Percentiles rank a stretch among this genome's conserved stretches.
These are phyloP conservation scores for Sebastes nivosus DNA, from an alignment of 2,797 vertebrate genomes.

Conservation along the genomic window DNA sequence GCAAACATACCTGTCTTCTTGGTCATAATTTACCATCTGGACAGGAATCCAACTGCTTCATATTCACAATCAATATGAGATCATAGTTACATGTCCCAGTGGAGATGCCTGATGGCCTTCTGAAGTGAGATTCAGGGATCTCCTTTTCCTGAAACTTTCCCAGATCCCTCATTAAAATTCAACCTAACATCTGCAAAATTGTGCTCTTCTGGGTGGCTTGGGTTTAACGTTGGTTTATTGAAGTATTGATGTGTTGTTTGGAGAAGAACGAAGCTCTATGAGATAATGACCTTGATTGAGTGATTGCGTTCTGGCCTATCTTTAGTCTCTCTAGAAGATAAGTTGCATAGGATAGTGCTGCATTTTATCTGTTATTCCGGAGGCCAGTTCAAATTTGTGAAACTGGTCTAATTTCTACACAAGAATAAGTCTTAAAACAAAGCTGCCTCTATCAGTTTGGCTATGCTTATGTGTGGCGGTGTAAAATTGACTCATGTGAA, in stretches of 20 bases:
- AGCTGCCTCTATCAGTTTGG: neutral
- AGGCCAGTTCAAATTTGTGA: neutral
- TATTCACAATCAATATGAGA: constrained; percentile 51
- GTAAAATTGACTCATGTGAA: neutral
- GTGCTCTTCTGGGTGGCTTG: neutral
- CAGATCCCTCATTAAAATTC: constrained; percentile 13
- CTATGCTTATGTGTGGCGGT: neutral
- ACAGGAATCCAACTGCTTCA: constrained; percentile 31
- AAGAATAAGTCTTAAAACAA: neutral
- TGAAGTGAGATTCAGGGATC: constrained; percentile 8
- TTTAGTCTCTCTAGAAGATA: neutral
- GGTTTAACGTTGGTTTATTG: constrained; percentile 29
- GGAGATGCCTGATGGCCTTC: constrained; percentile 42
- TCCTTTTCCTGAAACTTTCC: constrained; percentile 19
- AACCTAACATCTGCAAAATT: neutral
- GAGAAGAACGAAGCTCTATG: neutral
- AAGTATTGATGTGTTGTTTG: neutral
- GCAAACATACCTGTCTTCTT: constrained; percentile 42
- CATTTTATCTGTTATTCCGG: neutral
- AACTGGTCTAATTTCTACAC: neutral
- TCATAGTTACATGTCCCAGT: constrained; percentile 30
- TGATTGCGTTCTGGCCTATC: neutral
- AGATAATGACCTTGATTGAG: neutral
- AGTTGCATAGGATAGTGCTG: neutral
- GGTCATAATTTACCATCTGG: constrained; percentile 62